Evolutionary conservation across 2,113 vertebrate genomes (phyloP).

Genomic region (Nicator chloris): DNA sequence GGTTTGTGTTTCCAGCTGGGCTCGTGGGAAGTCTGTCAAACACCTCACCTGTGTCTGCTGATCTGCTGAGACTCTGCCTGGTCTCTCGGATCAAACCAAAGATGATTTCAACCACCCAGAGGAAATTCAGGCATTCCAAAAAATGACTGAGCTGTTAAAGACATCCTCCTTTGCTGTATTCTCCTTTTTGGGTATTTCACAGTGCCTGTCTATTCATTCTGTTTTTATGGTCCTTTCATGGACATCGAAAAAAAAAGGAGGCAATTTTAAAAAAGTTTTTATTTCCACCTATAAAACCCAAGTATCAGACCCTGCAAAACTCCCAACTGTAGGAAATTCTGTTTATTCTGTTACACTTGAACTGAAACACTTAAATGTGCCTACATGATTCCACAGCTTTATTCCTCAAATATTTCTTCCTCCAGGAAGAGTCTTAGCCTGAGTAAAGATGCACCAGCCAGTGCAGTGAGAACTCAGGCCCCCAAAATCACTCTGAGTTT

Average conservation of each 20-base stretch:
- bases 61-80: background rate
- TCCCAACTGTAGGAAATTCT: background rate
- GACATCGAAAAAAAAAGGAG: background rate
- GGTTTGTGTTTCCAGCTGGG: background rate
- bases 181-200: background rate
- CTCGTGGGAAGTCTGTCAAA: fast-evolving
- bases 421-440: background rate
- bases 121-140: background rate
- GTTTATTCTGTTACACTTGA: background rate
- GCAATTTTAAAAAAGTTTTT: background rate
- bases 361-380: background rate
- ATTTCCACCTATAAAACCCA: background rate
- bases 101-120: background rate
- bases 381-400: background rate
- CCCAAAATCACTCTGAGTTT: background rate
- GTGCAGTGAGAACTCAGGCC: background rate
- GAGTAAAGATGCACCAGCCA: background rate
- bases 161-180: background rate
- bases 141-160: background rate
- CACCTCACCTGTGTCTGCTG: background rate
- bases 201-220: background rate
- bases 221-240: background rate
- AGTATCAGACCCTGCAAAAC: background rate
- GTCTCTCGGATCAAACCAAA: background rate
- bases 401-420: background rate